Evolutionary conservation across 2,113 vertebrate genomes (phyloP), one percentile per base, ranked within the genome.

Genomic region (Saccopteryx bilineata): DNA sequence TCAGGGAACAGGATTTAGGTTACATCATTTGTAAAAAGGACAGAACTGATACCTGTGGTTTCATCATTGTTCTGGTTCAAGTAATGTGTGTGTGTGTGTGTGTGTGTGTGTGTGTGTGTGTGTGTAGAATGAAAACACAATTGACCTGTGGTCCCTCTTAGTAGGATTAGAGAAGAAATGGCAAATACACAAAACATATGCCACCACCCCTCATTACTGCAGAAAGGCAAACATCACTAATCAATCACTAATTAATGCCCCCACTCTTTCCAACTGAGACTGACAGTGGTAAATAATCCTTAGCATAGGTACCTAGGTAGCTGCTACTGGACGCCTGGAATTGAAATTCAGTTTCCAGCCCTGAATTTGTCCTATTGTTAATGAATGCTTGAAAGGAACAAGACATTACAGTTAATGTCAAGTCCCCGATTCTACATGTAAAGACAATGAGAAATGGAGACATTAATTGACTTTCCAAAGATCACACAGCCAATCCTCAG

Each of bases 221-320:
- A 63, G 66, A 72, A 76, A 71, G 58, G 74, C 26, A 93, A 75
- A 83, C 33, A 71, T 97, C 31, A 93, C 46, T 75, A 92, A 87
- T 82, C 50, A 82, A 94, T 39, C 39, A 39, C 39, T 39, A 39
- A 39, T 39, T 39, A 39, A 39, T 39, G 39, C 48, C 0, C 5
- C 56, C 7, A 24, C 8, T 76, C 31, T 84, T 89, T 76, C 54
- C 60, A 63, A 2, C 15, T 13, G 58, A 96, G 17, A 19, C 50
- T 79, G 2, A 8, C 18, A 50, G 56, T 86, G 58, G 75, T 54
- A 56, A 58, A 39, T 46, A 69, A 84, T 66, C 26, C 19, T 72
- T 83, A 79, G 23, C 71, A 76, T 1, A 72, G 3, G 3, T n/a
- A 46, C 54, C 31, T 33, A 69, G 6, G 50, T 54, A 66, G 68